Base-by-base conservation (phyloP, 2,113 vertebrate genomes). In the Lasiurus cinereus region DNA sequence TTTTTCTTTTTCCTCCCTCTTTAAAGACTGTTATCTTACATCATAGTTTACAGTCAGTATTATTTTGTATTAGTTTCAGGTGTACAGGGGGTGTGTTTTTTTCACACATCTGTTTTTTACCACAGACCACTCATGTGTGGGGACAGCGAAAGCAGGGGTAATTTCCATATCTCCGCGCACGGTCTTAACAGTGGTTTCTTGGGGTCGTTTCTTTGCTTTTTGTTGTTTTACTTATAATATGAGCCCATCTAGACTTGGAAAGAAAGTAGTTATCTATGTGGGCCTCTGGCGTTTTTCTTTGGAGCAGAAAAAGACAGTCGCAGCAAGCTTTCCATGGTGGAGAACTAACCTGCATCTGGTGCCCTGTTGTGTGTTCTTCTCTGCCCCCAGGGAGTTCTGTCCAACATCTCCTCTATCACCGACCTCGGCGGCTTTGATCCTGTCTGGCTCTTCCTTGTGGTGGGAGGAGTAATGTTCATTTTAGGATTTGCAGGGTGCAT, bases 391-490 rank as follows among this genome's bases (percentile, higher is more conserved):
- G 99, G 99, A 18, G 99, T 99, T 85, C 98, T 99, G 52, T 99
- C 99, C 97, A 99, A 99, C 98, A 99, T 99, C 97, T 99, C 99
- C 0, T 99, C 99, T 94, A 99, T 99, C 98, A 99, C 99, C 0
- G 99, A 99, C 96, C 98, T 99, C 48, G 99, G 99, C 13, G 99
- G 99, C 69, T 99, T 99, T 69, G 99, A 99, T 98, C 99, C 99
- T 0, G 99, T 99, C 43, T 99, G 99, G 99, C 98, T 99, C 66
- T 99, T 99, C 98, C 98, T 99, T 0, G 99, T 99, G 91, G 99
- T 99, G 13, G 99, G 99, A 77, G 99, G 99, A 79, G 99, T 99
- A 91, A 99, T 99, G 99, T 99, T 99, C 98, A 99, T 99, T 97
- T 98, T 99, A 69, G 99, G 99, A 85, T 99, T 99, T 69, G 99